Base-by-base conservation (phyloP, 53 echinoderm and acorn worm species). In the Paracentrotus lividus region DNA sequence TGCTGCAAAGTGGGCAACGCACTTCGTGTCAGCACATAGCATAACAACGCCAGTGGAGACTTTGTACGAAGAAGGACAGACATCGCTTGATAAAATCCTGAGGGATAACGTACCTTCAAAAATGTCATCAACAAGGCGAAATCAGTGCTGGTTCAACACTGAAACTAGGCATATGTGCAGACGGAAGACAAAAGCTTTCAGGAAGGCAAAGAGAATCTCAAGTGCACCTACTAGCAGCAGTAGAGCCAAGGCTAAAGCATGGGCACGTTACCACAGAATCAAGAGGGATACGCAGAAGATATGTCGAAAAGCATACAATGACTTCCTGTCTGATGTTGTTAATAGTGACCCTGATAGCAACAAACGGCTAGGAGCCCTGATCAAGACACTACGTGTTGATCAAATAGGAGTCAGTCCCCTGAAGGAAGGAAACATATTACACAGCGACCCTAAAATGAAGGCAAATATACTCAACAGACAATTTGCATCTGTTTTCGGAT, bases 41-140 rank as follows among this genome's bases (percentile, higher is more conserved):
- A 53, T 53, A 10, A 13, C 53, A 10, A 69, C 88, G 8, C 88
- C 88, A 88, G 77, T 13, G 65, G 88, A 88, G n/a, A 49, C 5
- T 8, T 44, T 64, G 36, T 36, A 26, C 38, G 16, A 42, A n/a
- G 76, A 91, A 44, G 44, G 24, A 14, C 49, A 91, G 27, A 24
- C 44, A 24, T 8, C 72, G 23, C 76, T 75, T 26, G 76, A 68
- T 15, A 91, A 75, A 24, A 45, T 75, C 40, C 45, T 91, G 16
- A 51, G 85, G 12, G 94, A 90, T 45, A 40, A 77, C 59, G 84
- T 94, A 8, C 94, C 94, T 38, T 52, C 94, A 15, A 94, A 90
- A 55, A 43, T 53, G 53, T 57, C 67, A 26, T 90, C 94, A 32
- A 43, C 91, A 5, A 77, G 85, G 64, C 51, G 31, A 42, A 91